Percentiles rank a stretch among this genome's conserved stretches.
phyloP scores from a whole-genome alignment of 2,797 vertebrate species.

The Borostomias antarcticus region DNA sequence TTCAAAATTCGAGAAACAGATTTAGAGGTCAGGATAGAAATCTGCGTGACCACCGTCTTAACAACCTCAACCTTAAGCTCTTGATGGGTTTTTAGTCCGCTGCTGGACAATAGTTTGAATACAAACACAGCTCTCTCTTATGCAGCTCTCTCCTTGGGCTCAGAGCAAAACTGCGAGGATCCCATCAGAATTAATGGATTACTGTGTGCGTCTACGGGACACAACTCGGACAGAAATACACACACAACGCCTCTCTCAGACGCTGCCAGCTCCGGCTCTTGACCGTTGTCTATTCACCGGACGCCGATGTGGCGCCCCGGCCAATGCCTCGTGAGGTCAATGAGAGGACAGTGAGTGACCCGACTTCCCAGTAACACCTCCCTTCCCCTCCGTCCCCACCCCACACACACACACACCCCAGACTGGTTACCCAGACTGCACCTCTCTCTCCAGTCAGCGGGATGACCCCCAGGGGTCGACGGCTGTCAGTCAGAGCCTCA shows the following conservation, averaged over 20 bases:
- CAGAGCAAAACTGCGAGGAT: too few species aligned
- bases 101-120: background rate
- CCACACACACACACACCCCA: slow-evolving; percentile 38
- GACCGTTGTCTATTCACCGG: slow-evolving; percentile 40
- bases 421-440: slow-evolving; percentile 74
- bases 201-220: background rate
- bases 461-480: slow-evolving; percentile 74
- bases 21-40: too few species aligned
- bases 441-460: slow-evolving; percentile 52
- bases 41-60: too few species aligned
- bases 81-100: too few species aligned
- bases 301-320: slow-evolving; percentile 46
- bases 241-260: slow-evolving; percentile 8
- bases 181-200: too few species aligned
- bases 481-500: slow-evolving; percentile 78
- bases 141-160: background rate
- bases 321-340: slow-evolving; percentile 65
- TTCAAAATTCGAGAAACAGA: too few species aligned
- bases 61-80: too few species aligned
- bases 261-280: slow-evolving; percentile 41
- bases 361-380: slow-evolving; percentile 57
- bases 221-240: slow-evolving; percentile 11
- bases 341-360: slow-evolving; percentile 68
- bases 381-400: slow-evolving; percentile 41
- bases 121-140: background rate